Percentiles rank a stretch among this genome's conserved stretches.
Evolutionary conservation across 2,888 invertebrate species (phyloP).

Genomic region (Volucella zonaria): DNA sequence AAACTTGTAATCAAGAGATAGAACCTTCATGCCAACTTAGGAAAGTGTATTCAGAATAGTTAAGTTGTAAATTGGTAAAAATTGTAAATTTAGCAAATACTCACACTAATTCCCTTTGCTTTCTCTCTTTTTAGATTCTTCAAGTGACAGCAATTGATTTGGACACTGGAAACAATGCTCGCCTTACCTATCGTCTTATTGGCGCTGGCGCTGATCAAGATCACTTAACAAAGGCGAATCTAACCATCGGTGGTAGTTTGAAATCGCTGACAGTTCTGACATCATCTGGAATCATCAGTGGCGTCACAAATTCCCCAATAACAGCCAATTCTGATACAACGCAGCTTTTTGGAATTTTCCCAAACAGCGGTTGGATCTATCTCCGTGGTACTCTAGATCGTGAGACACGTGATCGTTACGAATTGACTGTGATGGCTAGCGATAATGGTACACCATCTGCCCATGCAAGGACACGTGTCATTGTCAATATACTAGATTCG

Average conservation of each 20-base stretch:
- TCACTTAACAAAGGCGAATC: conserved; percentile 59
- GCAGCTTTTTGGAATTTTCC: conserved; percentile 91
- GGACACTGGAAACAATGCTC: conserved; percentile 97
- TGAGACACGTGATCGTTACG: conserved; percentile 90
- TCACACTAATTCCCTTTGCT: conserved; percentile 1
- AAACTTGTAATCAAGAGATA: no score
- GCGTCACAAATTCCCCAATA: conserved; percentile 54
- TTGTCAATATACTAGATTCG: conserved; percentile 92
- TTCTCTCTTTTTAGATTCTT: conserved; percentile 85
- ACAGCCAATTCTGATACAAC: conserved; percentile 82
- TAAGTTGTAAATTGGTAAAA: not conserved
- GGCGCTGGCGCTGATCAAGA: conserved; percentile 77
- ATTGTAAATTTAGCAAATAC: no score
- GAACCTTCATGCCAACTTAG: no score
- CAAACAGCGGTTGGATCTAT: conserved; percentile 94
- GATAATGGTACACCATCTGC: conserved; percentile 95
- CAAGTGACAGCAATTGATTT: conserved; percentile 95
- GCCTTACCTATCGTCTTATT: conserved; percentile 92
- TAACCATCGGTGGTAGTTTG: conserved; percentile 26
- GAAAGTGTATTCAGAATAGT: not conserved
- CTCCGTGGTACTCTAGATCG: conserved; percentile 91
- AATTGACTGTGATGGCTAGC: conserved; percentile 90
- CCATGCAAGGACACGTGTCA: conserved; percentile 90
- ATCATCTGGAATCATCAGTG: conserved; percentile 30
- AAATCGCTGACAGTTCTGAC: conserved; percentile 55